Conservation (phyloP, 2,888 invertebrate genomes). For the Nysson spinosus region DNA sequence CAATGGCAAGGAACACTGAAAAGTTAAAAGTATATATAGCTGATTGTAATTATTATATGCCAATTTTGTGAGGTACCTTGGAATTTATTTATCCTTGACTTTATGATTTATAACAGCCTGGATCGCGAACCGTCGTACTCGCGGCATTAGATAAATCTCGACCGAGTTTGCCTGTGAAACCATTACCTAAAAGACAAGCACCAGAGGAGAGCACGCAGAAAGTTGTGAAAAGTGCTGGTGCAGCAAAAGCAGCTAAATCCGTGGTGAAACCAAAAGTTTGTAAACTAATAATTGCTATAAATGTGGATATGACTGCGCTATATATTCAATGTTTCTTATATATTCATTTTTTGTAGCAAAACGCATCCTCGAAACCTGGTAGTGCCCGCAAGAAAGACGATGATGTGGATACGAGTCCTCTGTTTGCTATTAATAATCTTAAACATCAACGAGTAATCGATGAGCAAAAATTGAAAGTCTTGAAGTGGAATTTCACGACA, state of each 20-base stretch:
- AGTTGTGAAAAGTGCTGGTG: slow-evolving; percentile 80
- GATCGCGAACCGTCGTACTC: slow-evolving; percentile 87
- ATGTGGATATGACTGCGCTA: no score
- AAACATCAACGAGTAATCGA: slow-evolving; percentile 96
- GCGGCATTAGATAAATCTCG: slow-evolving; percentile 91
- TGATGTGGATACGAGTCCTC: slow-evolving; percentile 84
- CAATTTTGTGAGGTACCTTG: no score
- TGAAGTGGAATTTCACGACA: slow-evolving; percentile 97
- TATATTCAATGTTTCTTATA: no score
- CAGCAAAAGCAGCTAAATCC: slow-evolving; percentile 78
- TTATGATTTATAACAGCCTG: slow-evolving; percentile 79
- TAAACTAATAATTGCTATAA: no score
- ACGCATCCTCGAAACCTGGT: slow-evolving; percentile 57
- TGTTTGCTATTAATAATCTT: slow-evolving; percentile 88
- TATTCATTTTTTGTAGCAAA: no score
- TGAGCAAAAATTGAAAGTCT: slow-evolving; percentile 93
- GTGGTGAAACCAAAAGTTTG: slow-evolving; percentile 79
- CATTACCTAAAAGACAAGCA: slow-evolving; percentile 81
- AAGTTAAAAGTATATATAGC: slow-evolving; percentile 88
- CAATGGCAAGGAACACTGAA: slow-evolving; percentile 86
- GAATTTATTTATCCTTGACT: no score
- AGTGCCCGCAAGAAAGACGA: slow-evolving; percentile 87
- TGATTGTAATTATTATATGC: no score
- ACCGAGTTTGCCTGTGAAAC: slow-evolving; percentile 90
- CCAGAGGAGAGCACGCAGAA: slow-evolving; percentile 80